phyloP scores from a whole-genome alignment of 2,888 invertebrate genomes.

The Steinernema scapterisci region DNA sequence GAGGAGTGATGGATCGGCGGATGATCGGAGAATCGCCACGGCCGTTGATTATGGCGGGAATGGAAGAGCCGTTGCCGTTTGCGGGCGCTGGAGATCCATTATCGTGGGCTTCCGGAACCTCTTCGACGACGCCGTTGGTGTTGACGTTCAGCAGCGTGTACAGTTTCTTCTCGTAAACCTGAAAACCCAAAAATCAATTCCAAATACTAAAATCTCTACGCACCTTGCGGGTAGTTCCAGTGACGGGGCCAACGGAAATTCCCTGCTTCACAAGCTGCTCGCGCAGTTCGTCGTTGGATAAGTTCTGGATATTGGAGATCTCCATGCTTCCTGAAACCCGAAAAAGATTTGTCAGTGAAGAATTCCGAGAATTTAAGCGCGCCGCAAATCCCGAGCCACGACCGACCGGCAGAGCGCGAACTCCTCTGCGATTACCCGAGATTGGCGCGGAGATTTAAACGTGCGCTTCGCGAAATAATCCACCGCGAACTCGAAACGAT shows the following conservation, averaged over 20 bases:
- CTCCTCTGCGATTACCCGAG: no score
- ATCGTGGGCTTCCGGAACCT: neutral
- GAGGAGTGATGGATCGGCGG: conserved; percentile 9
- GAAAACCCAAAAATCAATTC: no score
- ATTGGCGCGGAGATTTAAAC: no score
- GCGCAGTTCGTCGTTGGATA: conserved; percentile 34
- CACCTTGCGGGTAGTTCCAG: conserved; percentile 6
- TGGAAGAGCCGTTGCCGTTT: neutral
- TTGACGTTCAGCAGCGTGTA: neutral
- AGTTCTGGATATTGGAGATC: neutral
- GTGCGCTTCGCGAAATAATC: no score
- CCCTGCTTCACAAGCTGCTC: conserved; percentile 33
- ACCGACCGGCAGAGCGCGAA: no score
- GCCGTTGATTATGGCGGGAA: neutral
- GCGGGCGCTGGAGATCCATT: conserved; percentile 6
- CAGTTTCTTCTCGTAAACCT: conserved; percentile 26
- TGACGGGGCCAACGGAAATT: conserved; percentile 6
- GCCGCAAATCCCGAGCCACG: no score
- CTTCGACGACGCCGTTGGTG: neutral
- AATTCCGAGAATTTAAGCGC: no score
- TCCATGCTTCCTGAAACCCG: conserved; percentile 1
- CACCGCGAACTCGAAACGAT: no score
- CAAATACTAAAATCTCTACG: no score
- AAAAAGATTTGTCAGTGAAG: neutral
- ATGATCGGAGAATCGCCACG: neutral